These are phyloP conservation scores for Pandion haliaetus DNA, from an alignment of 2,113 vertebrate genomes.

Conservation along the genomic window DNA sequence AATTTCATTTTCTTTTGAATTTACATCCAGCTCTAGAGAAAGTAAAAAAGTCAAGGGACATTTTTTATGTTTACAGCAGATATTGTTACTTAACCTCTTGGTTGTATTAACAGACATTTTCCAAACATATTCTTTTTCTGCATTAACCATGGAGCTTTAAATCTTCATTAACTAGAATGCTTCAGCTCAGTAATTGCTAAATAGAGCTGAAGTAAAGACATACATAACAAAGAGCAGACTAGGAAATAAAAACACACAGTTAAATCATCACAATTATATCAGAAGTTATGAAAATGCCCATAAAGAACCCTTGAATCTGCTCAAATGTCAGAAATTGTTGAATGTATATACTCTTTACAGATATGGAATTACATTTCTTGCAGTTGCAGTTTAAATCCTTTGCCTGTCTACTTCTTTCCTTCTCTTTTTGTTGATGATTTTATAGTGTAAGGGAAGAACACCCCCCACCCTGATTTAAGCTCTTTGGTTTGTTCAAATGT, in stretches of 20 bases:
- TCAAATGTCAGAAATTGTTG: neutral
- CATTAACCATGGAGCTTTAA: neutral
- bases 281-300: neutral
- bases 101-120: neutral
- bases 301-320: neutral
- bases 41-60: neutral
- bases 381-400: neutral
- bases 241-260: neutral
- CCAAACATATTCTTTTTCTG: neutral
- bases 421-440: neutral
- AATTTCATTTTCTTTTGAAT: neutral
- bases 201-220: conserved; percentile 8
- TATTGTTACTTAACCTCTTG: neutral
- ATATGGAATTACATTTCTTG: neutral
- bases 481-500: neutral
- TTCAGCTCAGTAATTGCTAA: neutral
- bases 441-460: neutral
- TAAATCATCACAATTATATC: neutral
- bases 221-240: neutral
- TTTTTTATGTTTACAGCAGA: neutral
- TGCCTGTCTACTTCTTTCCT: neutral
- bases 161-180: neutral
- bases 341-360: neutral
- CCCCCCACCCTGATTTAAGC: neutral
- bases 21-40: neutral